These are phyloP conservation scores for Heterodera carotae DNA, from an alignment of 1,140 invertebrate genomes.

Conservation along the genomic window DNA sequence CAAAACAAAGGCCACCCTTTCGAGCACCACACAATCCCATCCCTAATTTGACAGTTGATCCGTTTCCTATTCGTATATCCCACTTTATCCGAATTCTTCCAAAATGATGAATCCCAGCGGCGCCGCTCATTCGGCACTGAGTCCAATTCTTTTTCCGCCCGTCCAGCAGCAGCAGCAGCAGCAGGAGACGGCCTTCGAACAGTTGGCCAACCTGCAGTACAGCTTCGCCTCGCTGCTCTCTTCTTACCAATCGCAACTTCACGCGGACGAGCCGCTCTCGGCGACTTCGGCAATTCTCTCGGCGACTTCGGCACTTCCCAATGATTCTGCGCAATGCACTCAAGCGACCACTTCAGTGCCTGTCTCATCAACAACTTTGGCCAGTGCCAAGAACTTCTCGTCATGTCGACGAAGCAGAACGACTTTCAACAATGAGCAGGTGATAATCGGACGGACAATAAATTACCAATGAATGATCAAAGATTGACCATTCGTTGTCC, in stretches of 20 bases:
- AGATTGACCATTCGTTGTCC: not conserved
- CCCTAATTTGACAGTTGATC: too few relatives aligned
- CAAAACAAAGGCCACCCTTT: not conserved
- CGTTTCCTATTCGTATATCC: too few relatives aligned
- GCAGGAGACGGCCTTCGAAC: not conserved
- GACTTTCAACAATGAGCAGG: slow-evolving; percentile 37
- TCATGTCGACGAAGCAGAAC: slow-evolving; percentile 40
- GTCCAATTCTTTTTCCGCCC: not conserved
- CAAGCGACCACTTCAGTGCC: not conserved
- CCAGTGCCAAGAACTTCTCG: slow-evolving; percentile 24
- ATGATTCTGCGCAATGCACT: not conserved
- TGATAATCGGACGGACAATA: not conserved
- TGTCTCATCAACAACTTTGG: not conserved
- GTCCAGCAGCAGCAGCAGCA: not conserved
- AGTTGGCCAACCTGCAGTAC: slow-evolving; percentile 16
- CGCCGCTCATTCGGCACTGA: not conserved
- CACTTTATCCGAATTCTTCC: too few relatives aligned
- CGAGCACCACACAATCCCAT: too few relatives aligned
- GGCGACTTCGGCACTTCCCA: not conserved
- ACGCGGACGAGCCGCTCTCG: not conserved
- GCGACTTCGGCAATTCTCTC: too few relatives aligned
- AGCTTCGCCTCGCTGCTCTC: slow-evolving; percentile 11
- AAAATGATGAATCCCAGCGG: slow-evolving; percentile 8
- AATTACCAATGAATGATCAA: too few relatives aligned
- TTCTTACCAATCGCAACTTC: slow-evolving; percentile 24